A percentile compares a stretch with the other conserved stretches of the same genome.
phyloP scores from a whole-genome alignment of 2,113 vertebrate species.

The Hyperopisus bebe region DNA sequence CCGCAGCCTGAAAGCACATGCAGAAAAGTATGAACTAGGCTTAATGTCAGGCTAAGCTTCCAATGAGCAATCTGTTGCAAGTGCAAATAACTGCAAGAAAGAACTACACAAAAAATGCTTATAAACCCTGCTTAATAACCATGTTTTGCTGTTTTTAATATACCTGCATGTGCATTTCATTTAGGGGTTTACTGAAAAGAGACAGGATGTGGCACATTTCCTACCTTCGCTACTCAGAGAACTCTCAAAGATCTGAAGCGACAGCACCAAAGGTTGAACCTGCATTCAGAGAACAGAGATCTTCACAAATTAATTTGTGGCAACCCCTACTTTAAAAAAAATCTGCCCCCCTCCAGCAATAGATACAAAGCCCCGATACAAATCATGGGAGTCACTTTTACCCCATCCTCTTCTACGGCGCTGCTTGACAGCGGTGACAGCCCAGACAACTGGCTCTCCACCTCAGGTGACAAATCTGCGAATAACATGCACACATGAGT shows the following conservation, averaged over 20 bases:
- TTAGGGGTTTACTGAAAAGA: background rate
- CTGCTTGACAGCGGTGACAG: constrained; percentile 23
- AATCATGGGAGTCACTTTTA: background rate
- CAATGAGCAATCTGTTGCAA: background rate
- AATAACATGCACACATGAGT: background rate
- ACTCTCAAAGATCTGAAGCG: background rate
- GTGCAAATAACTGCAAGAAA: background rate
- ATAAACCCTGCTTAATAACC: background rate
- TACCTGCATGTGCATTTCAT: background rate
- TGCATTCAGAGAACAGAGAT: background rate
- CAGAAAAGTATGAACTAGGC: background rate
- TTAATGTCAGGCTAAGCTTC: background rate
- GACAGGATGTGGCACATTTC: background rate
- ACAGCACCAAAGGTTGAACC: background rate
- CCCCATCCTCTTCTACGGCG: background rate
- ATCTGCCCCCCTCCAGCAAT: background rate
- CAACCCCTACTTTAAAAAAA: background rate
- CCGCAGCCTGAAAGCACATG: background rate
- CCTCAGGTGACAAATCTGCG: constrained; percentile 26
- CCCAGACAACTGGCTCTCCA: constrained; percentile 2
- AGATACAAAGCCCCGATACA: background rate
- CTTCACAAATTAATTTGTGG: background rate
- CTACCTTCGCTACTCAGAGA: background rate
- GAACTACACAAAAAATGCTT: background rate
- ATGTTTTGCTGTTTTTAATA: background rate